Base-by-base conservation (phyloP, 2,888 invertebrate genomes). In the Tuta absoluta region DNA sequence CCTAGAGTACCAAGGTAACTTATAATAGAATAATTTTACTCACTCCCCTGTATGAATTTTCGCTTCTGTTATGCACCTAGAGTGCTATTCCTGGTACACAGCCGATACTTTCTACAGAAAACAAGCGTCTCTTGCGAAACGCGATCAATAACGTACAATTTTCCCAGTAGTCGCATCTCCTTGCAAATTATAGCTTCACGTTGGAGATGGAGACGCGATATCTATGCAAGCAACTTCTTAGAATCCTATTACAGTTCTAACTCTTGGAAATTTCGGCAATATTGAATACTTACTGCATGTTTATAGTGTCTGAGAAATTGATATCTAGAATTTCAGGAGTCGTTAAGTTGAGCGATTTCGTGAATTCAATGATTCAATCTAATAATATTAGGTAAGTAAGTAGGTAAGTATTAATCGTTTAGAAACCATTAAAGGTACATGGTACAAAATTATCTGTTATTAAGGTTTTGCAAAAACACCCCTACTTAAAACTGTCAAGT, bases 121-220 rank as follows among this genome's bases (percentile, higher is more conserved):
- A 41, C 41, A 37, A 41, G 23, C 41, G 41, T 21, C 41, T 59
- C 53, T 59, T 38, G 59, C 59, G 14, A 41, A 59, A 59, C 21
- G 59, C 21, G 33, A 61, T 61, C 61, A 61, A 61, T 49, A 61
- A 24, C 48, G 24, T 28, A 45, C 60, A 61, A 33, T 61, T 61
- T 61, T 61, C 61, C 33, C 17, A 61, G 61, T 28, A 61, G 48
- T 61, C 48, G 48, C 48, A 61, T 61, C 19, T 49, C n/a, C 8
- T 38, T 61, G 61, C 61, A 48, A 61, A 61, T 61, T 59, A 59
- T 41, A 41, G 59, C 59, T 48, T 48, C 23, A 21, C 12, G 45
- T 45, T 49, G 48, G 11, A 41, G 48, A 61, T 33, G 48, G 17
- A 41, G 48, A 61, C 28, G 61, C 23, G 21, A 58, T 58, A 38